Evolutionary conservation across 2,113 vertebrate genomes (phyloP).

Genomic region (Rhagologus leucostigma): DNA sequence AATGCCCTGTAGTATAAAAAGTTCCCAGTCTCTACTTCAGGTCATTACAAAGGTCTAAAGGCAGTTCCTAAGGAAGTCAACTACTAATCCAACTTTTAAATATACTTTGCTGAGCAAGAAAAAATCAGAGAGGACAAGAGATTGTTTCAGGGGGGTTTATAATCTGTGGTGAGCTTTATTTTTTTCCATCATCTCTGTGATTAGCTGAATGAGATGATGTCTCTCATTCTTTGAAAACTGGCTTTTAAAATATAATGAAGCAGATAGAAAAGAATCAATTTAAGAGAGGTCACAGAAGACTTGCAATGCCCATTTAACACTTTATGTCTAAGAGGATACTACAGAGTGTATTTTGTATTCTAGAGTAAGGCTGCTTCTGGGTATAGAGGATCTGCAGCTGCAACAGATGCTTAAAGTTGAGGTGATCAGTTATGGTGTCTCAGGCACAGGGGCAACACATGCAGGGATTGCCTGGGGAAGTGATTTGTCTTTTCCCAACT

Average conservation of each 20-base stretch:
- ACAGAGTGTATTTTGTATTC: neutral
- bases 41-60: constrained; percentile 16
- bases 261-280: neutral
- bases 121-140: neutral
- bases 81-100: neutral
- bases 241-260: neutral
- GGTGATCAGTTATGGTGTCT: neutral
- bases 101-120: neutral
- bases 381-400: neutral
- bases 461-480: neutral
- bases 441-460: neutral
- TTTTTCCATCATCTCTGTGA: neutral
- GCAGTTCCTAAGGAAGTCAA: neutral
- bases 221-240: neutral
- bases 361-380: neutral
- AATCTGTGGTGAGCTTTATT: neutral
- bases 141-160: neutral
- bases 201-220: neutral
- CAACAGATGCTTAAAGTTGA: neutral
- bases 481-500: neutral
- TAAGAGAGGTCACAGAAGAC: neutral
- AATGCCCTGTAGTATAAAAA: constrained; percentile 9
- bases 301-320: neutral
- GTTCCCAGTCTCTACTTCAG: constrained; percentile 33
- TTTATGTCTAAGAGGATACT: neutral